These are phyloP conservation scores for Gadus chalcogrammus DNA, from an alignment of 2,113 vertebrate species.

Conservation along the genomic window DNA sequence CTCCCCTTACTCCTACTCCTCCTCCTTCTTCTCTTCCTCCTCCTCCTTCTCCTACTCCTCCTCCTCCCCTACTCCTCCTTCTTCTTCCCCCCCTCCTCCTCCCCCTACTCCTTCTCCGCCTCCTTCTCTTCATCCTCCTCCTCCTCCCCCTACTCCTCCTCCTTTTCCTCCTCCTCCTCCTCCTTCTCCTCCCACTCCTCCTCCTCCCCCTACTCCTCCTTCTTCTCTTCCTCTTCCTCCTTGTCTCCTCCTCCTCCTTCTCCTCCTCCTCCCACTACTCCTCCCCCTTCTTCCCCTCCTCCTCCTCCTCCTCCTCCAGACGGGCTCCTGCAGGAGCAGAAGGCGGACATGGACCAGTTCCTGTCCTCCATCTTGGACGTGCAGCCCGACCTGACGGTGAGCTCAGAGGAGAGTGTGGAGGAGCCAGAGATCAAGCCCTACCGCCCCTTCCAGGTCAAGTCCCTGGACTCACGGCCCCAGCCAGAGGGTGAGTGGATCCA, in stretches of 20 bases:
- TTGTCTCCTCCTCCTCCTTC: too few relatives aligned
- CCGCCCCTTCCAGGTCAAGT: conserved; percentile 87
- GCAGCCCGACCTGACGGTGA: conserved; percentile 85
- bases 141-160: too few relatives aligned
- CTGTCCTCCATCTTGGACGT: conserved; percentile 90
- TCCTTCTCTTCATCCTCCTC: too few relatives aligned
- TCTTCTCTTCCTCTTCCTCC: too few relatives aligned
- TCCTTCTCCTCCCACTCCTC: too few relatives aligned
- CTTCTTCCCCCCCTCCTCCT: too few relatives aligned
- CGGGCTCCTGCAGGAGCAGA: conserved; percentile 92
- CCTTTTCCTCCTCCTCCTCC: too few relatives aligned
- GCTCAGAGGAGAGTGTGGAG: conserved; percentile 90
- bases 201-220: too few relatives aligned
- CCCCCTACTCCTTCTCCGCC: too few relatives aligned
- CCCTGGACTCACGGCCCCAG: conserved; percentile 82
- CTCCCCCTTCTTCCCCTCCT: not conserved
- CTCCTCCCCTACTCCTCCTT: too few relatives aligned
- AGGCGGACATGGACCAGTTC: conserved; percentile 94
- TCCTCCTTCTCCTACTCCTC: conserved; percentile 16
- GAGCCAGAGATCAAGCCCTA: conserved; percentile 82
- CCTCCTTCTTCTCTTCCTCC: not conserved
- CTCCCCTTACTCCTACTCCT: not conserved
- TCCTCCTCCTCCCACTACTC: not conserved
- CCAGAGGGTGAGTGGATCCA: conserved; percentile 80
- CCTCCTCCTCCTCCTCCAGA: conserved; percentile 67